Conservation (phyloP, 2,888 invertebrate genomes). For the Scaeva pyrastri region DNA sequence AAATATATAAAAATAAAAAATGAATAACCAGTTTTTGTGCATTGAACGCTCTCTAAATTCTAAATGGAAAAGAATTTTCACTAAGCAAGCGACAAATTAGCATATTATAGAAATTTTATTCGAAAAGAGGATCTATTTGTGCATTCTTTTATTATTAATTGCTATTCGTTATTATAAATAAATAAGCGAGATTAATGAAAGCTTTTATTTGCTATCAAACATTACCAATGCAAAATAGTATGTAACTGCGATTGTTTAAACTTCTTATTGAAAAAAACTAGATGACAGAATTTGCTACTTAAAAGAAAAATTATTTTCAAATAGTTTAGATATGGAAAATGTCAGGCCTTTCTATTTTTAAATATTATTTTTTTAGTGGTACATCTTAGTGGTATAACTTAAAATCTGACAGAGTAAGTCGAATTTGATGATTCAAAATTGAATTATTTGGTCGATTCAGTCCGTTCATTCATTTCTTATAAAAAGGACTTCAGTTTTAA, state of each 20-base stretch:
- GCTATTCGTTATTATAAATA: neutral
- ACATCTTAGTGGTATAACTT: no score
- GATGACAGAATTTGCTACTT: neutral
- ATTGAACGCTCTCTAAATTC: neutral
- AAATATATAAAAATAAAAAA: neutral
- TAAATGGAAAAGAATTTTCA: neutral
- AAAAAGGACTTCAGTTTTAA: no score
- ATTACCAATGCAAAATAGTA: neutral
- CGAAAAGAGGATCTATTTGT: neutral
- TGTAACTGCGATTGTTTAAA: no score
- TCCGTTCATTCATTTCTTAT: no score
- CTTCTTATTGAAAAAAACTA: no score
- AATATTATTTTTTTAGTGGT: no score
- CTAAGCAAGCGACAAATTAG: conserved; percentile 16
- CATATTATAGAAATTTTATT: neutral
- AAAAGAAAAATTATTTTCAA: no score
- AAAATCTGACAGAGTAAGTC: no score
- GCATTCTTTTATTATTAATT: conserved; percentile 2
- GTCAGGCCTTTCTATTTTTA: no score
- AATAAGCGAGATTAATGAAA: neutral
- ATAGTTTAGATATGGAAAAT: no score
- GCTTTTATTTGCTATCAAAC: neutral
- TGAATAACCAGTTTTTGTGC: conserved; percentile 60
- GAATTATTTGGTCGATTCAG: no score
- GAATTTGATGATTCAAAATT: no score